Conservation (phyloP, 2,113 vertebrate species). For the Zeus faber region DNA sequence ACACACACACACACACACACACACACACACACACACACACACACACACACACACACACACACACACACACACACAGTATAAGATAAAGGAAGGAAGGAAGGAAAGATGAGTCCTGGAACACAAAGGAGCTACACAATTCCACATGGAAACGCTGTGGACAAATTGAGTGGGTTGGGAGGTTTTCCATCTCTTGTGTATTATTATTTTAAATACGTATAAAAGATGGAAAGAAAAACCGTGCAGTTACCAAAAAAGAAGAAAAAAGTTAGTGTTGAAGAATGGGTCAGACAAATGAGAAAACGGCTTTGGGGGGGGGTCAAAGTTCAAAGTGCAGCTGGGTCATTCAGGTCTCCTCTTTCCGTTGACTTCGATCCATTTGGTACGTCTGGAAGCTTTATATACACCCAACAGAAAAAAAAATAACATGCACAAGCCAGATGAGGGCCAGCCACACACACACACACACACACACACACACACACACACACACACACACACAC, state of each 20-base stretch:
- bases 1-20: too few species aligned
- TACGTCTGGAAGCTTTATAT: background rate
- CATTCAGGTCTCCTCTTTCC: slow-evolving; percentile 57
- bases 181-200: too few species aligned
- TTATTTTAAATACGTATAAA: too few species aligned
- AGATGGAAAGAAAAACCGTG: background rate
- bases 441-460: slow-evolving; percentile 18
- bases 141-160: background rate
- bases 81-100: too few species aligned
- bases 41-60: too few species aligned
- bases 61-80: too few species aligned
- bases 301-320: background rate
- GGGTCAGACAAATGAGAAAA: slow-evolving; percentile 15
- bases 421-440: too few species aligned
- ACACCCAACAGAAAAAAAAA: background rate
- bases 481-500: background rate
- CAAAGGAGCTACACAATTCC: too few species aligned
- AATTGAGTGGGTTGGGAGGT: too few species aligned
- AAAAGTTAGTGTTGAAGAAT: background rate
- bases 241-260: background rate
- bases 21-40: too few species aligned
- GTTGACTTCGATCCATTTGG: slow-evolving; percentile 29
- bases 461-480: slow-evolving; percentile 15
- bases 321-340: slow-evolving; percentile 68
- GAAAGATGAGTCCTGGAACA: too few species aligned